phyloP scores from a whole-genome alignment of 2,113 vertebrate species.

The Brienomyrus brachyistius region DNA sequence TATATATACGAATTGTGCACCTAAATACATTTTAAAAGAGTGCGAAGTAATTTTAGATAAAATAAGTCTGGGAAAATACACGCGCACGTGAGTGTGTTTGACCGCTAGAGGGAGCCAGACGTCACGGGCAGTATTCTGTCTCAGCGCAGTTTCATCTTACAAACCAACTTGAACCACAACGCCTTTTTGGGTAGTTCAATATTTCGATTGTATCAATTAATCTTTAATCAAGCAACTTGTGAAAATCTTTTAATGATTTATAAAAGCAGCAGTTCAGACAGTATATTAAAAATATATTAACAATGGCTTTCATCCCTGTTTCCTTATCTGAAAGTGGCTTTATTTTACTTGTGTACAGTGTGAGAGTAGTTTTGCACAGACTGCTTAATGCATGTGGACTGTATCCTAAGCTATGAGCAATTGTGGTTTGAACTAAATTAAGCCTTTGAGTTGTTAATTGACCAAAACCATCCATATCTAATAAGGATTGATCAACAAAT shows the following conservation, averaged over 20 bases:
- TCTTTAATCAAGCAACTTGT: background rate
- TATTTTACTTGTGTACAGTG: background rate
- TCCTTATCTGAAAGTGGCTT: background rate
- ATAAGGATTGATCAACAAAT: background rate
- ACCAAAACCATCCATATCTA: background rate
- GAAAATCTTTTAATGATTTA: background rate
- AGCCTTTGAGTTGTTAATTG: background rate
- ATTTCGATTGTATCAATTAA: background rate
- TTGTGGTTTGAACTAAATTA: slow-evolving; percentile 3
- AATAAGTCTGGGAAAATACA: background rate
- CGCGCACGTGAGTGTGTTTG: background rate
- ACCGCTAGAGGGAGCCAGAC: slow-evolving; percentile 31
- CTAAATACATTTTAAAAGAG: background rate
- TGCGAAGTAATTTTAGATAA: background rate
- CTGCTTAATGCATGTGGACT: background rate
- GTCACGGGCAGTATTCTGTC: background rate
- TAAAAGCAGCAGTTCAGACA: background rate
- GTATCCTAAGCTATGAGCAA: background rate
- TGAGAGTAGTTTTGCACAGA: background rate
- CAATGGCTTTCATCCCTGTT: background rate
- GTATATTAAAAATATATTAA: background rate
- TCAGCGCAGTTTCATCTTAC: background rate
- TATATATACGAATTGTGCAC: background rate
- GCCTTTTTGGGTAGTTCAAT: background rate
- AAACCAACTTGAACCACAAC: background rate